Conservation (phyloP, 1,140 invertebrate species). For the Scaptodrosophila lebanonensis region DNA sequence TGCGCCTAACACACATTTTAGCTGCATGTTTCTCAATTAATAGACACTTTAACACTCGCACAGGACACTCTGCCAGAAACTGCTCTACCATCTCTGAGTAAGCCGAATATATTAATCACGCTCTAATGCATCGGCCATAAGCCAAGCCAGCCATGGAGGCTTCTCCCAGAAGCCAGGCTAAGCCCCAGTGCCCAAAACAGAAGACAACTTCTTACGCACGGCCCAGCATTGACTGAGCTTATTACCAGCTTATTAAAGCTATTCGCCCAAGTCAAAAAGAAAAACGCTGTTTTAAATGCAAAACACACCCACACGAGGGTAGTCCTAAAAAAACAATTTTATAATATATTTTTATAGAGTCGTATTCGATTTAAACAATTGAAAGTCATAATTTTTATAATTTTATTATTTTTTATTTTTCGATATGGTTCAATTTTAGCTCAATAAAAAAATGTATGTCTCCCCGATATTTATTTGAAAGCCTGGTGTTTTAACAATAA, state of each 20-base stretch:
- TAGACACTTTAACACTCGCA: slow-evolving; percentile 29
- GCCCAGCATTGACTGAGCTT: slow-evolving; percentile 54
- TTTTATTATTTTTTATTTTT: too few relatives aligned
- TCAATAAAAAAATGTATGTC: too few relatives aligned
- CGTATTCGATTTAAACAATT: too few relatives aligned
- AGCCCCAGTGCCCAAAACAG: slow-evolving; percentile 38
- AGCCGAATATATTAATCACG: too few relatives aligned
- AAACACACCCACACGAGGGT: slow-evolving; percentile 38
- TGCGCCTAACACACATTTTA: slow-evolving; percentile 17
- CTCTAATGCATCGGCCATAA: too few relatives aligned
- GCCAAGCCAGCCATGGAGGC: too few relatives aligned
- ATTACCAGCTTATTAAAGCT: slow-evolving; percentile 65
- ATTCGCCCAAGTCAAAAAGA: slow-evolving; percentile 41
- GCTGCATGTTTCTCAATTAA: slow-evolving; percentile 62
- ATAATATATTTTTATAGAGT: too few relatives aligned
- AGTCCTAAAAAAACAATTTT: too few relatives aligned
- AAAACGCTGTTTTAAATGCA: slow-evolving; percentile 55
- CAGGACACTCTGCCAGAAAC: slow-evolving; percentile 16
- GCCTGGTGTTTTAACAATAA: too few relatives aligned
- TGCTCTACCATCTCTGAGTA: slow-evolving; percentile 28
- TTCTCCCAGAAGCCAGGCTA: neutral
- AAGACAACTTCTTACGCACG: slow-evolving; percentile 54
- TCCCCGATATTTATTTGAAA: too few relatives aligned
- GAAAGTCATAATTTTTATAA: too few relatives aligned
- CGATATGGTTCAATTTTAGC: too few relatives aligned